Evolutionary conservation across 1,140 invertebrate genomes (phyloP).

Genomic region (Meloidogyne exigua): DNA sequence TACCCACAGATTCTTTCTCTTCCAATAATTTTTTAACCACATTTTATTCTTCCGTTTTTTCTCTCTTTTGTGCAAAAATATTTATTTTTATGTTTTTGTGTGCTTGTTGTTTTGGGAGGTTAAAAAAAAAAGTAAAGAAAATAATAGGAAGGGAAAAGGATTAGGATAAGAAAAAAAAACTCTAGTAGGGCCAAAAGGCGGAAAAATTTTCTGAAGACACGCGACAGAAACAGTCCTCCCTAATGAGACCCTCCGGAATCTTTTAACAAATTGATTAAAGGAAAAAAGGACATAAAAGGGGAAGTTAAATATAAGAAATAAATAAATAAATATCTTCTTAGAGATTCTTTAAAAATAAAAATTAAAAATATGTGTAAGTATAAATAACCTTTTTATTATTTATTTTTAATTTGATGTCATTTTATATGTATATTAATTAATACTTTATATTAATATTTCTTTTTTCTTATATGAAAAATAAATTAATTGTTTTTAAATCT

Average conservation of each 20-base stretch:
- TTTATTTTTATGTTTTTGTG: too few relatives aligned
- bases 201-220: neutral
- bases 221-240: neutral
- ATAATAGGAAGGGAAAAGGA: neutral
- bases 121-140: neutral
- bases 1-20: neutral
- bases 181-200: neutral
- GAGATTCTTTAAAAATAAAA: too few relatives aligned
- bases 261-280: neutral
- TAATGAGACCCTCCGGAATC: neutral
- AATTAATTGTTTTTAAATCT: too few relatives aligned
- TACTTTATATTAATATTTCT: too few relatives aligned
- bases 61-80: neutral
- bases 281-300: neutral
- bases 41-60: neutral
- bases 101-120: neutral
- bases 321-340: too few relatives aligned
- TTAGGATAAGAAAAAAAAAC: neutral
- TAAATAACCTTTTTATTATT: too few relatives aligned
- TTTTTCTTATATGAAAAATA: too few relatives aligned
- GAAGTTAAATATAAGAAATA: neutral
- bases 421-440: too few relatives aligned
- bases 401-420: too few relatives aligned
- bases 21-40: neutral
- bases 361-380: too few relatives aligned